These are phyloP conservation scores for Sitta carolinensis DNA, from an alignment of 2,797 vertebrate genomes.

Conservation along the genomic window DNA sequence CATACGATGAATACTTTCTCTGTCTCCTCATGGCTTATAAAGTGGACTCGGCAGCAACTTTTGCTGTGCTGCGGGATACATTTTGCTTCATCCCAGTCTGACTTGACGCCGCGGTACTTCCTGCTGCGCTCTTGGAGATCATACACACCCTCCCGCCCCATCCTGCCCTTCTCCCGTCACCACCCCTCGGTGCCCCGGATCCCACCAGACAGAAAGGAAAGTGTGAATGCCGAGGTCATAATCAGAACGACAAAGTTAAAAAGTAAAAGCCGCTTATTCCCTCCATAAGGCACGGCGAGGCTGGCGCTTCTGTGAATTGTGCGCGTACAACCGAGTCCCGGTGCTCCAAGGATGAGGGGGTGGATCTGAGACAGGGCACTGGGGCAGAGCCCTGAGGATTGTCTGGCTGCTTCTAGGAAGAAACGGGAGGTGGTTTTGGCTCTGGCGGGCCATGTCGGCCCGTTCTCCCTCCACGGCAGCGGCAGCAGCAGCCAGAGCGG, in stretches of 20 bases:
- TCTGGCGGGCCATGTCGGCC: background rate
- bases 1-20: background rate
- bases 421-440: background rate
- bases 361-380: background rate
- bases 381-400: background rate
- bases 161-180: background rate
- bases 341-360: background rate
- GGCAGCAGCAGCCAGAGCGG: background rate
- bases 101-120: background rate
- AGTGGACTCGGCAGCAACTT: background rate
- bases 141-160: background rate
- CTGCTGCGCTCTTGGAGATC: background rate
- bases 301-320: background rate
- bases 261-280: background rate
- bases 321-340: background rate
- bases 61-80: background rate
- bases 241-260: background rate
- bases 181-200: background rate
- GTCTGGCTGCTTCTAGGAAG: background rate
- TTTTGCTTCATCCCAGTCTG: background rate
- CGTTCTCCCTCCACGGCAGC: background rate
- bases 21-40: fast-evolving
- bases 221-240: background rate
- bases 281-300: background rate
- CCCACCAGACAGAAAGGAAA: background rate